Evolutionary conservation across 2,888 invertebrate genomes (phyloP).

Genomic region (Microctonus aethiopoides): DNA sequence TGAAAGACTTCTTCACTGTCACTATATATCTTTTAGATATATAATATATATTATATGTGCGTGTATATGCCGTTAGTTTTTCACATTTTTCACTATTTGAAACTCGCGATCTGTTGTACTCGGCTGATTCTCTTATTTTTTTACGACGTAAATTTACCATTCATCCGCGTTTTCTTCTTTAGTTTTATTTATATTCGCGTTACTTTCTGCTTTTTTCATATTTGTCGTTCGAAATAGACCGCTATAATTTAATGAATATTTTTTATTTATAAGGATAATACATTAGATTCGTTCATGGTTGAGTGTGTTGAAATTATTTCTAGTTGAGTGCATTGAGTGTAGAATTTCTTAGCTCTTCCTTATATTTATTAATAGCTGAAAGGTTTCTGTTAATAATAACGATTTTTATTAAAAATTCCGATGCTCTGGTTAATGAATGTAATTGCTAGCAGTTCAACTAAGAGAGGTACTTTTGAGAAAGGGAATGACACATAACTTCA

Average conservation of each 20-base stretch:
- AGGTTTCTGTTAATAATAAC: too few species aligned
- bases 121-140: slow-evolving; percentile 27
- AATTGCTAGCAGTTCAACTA: too few species aligned
- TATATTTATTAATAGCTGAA: too few species aligned
- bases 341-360: too few species aligned
- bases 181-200: not conserved
- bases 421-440: too few species aligned
- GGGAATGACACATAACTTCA: too few species aligned
- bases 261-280: not conserved
- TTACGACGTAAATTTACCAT: slow-evolving; percentile 30
- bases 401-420: too few species aligned
- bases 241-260: not conserved
- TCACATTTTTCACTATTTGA: slow-evolving; percentile 16
- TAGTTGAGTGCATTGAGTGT: too few species aligned
- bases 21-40: not conserved
- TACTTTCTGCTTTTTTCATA: not conserved
- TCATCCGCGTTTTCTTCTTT: slow-evolving; percentile 23
- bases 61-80: not conserved
- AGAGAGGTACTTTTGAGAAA: too few species aligned
- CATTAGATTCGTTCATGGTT: too few species aligned
- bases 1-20: slow-evolving; percentile 24
- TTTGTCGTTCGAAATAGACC: not conserved
- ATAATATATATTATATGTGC: not conserved
- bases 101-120: not conserved
- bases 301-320: too few species aligned